Percentiles rank a stretch among this genome's conserved stretches.
phyloP scores from a whole-genome alignment of 2,113 vertebrate species.

The Brienomyrus longianalis region DNA sequence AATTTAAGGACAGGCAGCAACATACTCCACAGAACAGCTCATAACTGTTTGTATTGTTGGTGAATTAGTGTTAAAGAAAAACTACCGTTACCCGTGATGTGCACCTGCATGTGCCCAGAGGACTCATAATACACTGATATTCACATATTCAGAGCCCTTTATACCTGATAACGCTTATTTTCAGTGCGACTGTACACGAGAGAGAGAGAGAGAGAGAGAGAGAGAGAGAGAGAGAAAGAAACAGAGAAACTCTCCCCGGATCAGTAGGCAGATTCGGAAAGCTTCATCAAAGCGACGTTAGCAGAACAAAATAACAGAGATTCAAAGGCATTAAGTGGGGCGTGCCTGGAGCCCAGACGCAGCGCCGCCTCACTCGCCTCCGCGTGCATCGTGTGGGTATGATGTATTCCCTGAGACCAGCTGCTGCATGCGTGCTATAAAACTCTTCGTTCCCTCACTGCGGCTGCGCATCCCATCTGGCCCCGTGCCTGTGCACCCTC shows the following conservation, averaged over 20 bases:
- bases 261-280: background rate
- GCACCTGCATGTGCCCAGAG: background rate
- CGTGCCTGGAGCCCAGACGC: constrained; percentile 2
- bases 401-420: constrained; percentile 30
- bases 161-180: background rate
- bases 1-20: background rate
- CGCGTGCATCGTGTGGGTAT: background rate
- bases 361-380: background rate
- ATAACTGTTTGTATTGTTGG: background rate
- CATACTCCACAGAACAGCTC: background rate
- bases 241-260: background rate
- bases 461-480: constrained; percentile 37
- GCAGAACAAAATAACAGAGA: constrained; percentile 16
- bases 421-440: constrained; percentile 43
- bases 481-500: constrained; percentile 44
- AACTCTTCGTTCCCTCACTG: constrained; percentile 35
- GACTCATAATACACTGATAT: background rate
- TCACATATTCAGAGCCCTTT: background rate
- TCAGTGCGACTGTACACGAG: background rate
- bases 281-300: constrained; percentile 11
- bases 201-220: background rate
- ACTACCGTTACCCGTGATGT: background rate
- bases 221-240: background rate
- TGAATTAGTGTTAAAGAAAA: background rate
- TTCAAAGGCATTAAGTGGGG: constrained; percentile 19